Evolutionary conservation across 2,888 invertebrate genomes (phyloP).

Genomic region (Carabus problematicus): DNA sequence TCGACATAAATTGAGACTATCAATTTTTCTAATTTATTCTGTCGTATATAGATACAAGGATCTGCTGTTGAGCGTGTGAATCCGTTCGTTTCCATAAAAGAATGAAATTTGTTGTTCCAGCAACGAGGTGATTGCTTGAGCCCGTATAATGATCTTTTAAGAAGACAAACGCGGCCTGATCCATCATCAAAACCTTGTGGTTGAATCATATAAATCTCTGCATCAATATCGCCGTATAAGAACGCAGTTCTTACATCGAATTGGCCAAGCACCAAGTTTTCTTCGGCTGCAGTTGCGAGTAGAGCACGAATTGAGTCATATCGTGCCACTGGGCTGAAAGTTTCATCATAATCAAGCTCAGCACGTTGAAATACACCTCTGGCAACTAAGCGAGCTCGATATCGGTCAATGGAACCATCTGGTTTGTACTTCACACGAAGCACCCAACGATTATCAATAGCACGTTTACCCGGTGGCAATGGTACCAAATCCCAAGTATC

Average conservation of each 20-base stretch:
- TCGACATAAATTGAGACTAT: too few species aligned
- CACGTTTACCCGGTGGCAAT: slow-evolving; percentile 22
- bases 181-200: slow-evolving; percentile 29
- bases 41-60: slow-evolving; percentile 32
- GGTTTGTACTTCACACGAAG: slow-evolving; percentile 42
- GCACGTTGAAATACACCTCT: slow-evolving; percentile 45
- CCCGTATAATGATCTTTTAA: too few species aligned
- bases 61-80: slow-evolving; percentile 36
- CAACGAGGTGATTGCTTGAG: slow-evolving; percentile 6
- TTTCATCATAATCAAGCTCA: slow-evolving; percentile 46
- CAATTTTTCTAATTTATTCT: slow-evolving; percentile 29
- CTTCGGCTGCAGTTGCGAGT: slow-evolving; percentile 43
- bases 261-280: slow-evolving; percentile 43
- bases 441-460: slow-evolving; percentile 39
- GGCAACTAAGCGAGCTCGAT: slow-evolving; percentile 48
- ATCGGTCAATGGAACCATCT: slow-evolving; percentile 41
- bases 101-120: slow-evolving; percentile 9
- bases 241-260: slow-evolving; percentile 44
- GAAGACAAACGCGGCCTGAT: slow-evolving; percentile 41
- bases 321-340: too few species aligned
- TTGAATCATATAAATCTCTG: slow-evolving; percentile 41
- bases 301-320: too few species aligned
- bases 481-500: slow-evolving; percentile 27
- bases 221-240: slow-evolving; percentile 38
- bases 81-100: slow-evolving; percentile 28